A percentile compares a stretch with the other conserved stretches of the same genome.
These are phyloP conservation scores for Yponomeuta malinellus DNA, from an alignment of 2,888 invertebrate genomes.

Conservation along the genomic window DNA sequence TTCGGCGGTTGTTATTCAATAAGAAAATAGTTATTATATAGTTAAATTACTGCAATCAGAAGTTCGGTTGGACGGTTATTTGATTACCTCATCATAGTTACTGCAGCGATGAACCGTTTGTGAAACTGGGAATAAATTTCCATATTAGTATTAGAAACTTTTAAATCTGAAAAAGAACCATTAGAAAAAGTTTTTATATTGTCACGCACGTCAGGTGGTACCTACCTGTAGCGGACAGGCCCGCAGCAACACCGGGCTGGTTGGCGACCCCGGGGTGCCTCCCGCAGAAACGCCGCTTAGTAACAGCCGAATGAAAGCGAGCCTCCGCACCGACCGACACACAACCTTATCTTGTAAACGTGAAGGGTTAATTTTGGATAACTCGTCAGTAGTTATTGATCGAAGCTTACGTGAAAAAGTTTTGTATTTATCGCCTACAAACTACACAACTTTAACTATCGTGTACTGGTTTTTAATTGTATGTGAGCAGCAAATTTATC, in stretches of 20 bases:
- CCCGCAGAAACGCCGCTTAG: conserved; percentile 50
- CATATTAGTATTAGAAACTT: too few species aligned
- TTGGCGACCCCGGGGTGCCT: conserved; percentile 53
- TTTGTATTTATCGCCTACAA: conserved; percentile 63
- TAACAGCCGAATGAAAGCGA: conserved; percentile 65
- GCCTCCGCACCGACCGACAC: conserved; percentile 22
- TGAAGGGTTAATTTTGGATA: conserved; percentile 26
- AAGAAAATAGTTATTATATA: conserved; percentile 41
- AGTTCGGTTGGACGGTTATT: conserved; percentile 22
- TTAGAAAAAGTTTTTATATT: too few species aligned
- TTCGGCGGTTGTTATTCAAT: conserved; percentile 48
- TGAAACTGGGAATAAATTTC: too few species aligned
- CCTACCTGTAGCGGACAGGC: conserved; percentile 36
- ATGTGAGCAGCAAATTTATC: conserved; percentile 20
- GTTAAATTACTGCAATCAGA: conserved; percentile 30
- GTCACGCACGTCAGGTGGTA: too few species aligned
- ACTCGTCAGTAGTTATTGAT: conserved; percentile 52
- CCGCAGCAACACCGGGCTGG: conserved; percentile 44
- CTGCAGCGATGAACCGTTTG: too few species aligned
- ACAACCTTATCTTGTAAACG: conserved; percentile 21
- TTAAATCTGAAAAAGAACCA: too few species aligned
- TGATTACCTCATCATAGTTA: not conserved
- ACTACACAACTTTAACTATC: conserved; percentile 30
- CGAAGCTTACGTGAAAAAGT: conserved; percentile 69
- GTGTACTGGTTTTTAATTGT: conserved; percentile 55